Evolutionary conservation across 2,888 invertebrate species (phyloP).

Genomic region (Pterostichus madidus): DNA sequence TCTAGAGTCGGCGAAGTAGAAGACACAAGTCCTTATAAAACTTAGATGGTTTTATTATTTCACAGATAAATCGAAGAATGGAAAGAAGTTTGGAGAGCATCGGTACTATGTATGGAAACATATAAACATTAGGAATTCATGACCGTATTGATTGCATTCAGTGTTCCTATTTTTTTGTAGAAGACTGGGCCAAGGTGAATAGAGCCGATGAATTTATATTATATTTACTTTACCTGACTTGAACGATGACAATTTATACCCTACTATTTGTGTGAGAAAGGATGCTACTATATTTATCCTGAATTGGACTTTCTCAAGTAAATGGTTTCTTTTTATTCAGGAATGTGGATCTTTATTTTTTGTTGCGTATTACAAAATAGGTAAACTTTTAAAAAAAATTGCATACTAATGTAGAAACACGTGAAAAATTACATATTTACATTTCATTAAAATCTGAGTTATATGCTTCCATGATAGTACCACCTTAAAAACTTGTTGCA

Average conservation of each 20-base stretch:
- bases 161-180: conserved; percentile 20
- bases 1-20: not conserved
- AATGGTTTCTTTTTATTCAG: not conserved
- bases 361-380: not conserved
- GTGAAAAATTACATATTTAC: no score
- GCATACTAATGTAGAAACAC: no score
- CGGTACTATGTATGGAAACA: conserved; percentile 8
- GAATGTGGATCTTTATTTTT: no score
- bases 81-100: not conserved
- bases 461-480: no score
- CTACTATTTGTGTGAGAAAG: not conserved
- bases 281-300: not conserved
- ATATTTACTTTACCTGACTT: conserved; percentile 20
- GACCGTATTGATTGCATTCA: conserved; percentile 26
- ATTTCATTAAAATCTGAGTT: no score
- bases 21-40: conserved; percentile 12
- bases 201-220: conserved; percentile 24
- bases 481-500: no score
- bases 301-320: not conserved
- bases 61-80: not conserved
- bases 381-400: no score
- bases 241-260: conserved; percentile 5
- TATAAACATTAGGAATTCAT: conserved; percentile 37
- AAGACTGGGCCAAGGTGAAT: conserved; percentile 49
- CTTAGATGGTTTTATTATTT: conserved; percentile 13